Evolutionary conservation across 2,797 vertebrate genomes (phyloP), one percentile per base, ranked within the genome.

Genomic region (Danio tinwini): DNA sequence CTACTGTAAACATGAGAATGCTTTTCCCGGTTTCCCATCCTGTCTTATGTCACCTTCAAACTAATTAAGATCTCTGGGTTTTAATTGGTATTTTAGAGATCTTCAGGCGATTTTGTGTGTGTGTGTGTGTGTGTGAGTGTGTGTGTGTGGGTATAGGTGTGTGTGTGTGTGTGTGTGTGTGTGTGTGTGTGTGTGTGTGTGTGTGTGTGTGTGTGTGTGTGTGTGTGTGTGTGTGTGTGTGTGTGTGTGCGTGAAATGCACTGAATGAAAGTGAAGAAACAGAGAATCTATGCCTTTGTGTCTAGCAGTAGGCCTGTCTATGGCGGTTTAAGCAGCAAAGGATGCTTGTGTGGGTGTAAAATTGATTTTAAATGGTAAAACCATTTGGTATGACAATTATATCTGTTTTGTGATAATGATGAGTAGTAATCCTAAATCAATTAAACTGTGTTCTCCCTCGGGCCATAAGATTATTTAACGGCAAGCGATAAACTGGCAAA

Each of bases 361-460:
- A 65, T 21, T 64, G 79, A 58, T 73, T 78, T 17, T 74, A 47
- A 69, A 74, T 21, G 39, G 58, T 17, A 76, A 59, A 80, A 42
- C n/a, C 21, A 19, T 70, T 59, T 68, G 58, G 45, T 53, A 49
- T 62, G 52, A 67, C 77, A 81, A n/a, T 74, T 44, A 55, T 68
- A 59, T 72, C 77, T 58, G 45, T 52, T 21, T 53, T 77, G 53
- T 55, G 59, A 80, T 70, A 52, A 70, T 70, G 49, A 53, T 17
- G 50, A 74, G 50, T 70, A 50, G 73, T 76, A 53, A 76, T 68
- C 76, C 62, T 7, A 73, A 81, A 74, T 76, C 76, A 50, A 81
- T 83, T 70, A 76, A 74, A 67, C 47, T 76, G 39, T 63, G 56
- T 52, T 74, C 73, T 75, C 49, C 78, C 78, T 59, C 39, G n/a